These are phyloP conservation scores for Mesochorus sp. DNA, from an alignment of 2,888 invertebrate species.

Conservation along the genomic window DNA sequence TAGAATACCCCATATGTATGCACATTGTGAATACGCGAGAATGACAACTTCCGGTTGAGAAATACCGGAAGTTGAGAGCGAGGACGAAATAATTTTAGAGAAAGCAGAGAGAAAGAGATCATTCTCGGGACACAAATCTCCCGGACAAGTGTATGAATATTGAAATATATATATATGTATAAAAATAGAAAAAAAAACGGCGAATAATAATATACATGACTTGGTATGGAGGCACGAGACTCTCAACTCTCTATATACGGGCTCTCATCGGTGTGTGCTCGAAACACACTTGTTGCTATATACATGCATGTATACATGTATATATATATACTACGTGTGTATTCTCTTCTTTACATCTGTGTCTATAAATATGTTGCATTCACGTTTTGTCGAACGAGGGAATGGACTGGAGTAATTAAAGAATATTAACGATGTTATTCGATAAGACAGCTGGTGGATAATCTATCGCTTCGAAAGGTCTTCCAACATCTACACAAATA, in stretches of 20 bases:
- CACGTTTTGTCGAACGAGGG: not conserved
- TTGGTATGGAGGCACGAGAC: not conserved
- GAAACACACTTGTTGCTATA: slow-evolving; percentile 34
- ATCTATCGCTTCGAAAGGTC: not conserved
- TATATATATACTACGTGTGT: not conserved
- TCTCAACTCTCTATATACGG: not conserved
- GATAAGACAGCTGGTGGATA: not conserved
- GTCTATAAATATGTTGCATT: not conserved
- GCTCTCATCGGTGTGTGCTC: slow-evolving; percentile 32
- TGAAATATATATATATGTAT: slow-evolving; percentile 1
- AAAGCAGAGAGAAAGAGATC: slow-evolving; percentile 42
- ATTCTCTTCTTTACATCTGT: not conserved
- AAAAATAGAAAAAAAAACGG: slow-evolving; percentile 16
- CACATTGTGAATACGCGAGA: slow-evolving; percentile 23
- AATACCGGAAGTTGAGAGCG: slow-evolving; percentile 31
- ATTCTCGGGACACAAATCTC: not conserved
- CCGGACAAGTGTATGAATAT: not conserved
- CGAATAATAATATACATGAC: slow-evolving; percentile 26
- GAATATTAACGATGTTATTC: not conserved
- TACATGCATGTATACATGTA: no score
- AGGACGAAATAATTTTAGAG: slow-evolving; percentile 30
- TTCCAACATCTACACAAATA: not conserved
- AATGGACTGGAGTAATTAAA: not conserved
- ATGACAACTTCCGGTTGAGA: slow-evolving; percentile 30
- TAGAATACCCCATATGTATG: not conserved